Conservation (phyloP, 2,113 vertebrate species). For the Pica pica region DNA sequence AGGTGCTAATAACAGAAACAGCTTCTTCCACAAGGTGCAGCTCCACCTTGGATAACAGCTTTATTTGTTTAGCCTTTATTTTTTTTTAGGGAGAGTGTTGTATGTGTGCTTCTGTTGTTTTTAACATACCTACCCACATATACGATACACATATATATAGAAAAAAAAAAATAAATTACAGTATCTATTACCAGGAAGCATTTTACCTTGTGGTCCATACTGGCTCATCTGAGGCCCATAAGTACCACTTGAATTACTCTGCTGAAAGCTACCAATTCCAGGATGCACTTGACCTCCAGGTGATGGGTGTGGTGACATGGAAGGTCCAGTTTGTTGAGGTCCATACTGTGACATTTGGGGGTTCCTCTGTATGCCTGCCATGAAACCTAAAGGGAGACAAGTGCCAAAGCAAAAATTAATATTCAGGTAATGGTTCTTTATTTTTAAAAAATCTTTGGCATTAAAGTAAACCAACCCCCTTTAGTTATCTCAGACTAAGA, state of each 20-base stretch:
- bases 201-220: constrained; percentile 91
- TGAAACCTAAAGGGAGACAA: constrained; percentile 79
- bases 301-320: constrained; percentile 90
- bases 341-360: constrained; percentile 86
- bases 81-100: neutral
- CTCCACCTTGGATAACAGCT: neutral
- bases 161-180: neutral
- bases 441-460: neutral
- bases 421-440: neutral
- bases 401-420: neutral
- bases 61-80: neutral
- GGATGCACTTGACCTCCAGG: constrained; percentile 87
- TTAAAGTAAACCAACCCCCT: neutral
- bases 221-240: constrained; percentile 90
- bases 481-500: neutral
- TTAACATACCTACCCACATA: neutral
- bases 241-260: constrained; percentile 82
- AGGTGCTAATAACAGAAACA: neutral
- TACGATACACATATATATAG: rapidly evolving
- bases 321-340: constrained; percentile 84
- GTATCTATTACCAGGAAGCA: neutral
- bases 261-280: constrained; percentile 85
- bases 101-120: neutral
- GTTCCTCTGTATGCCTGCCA: constrained; percentile 88
- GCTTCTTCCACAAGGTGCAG: neutral